A percentile compares a stretch with the other conserved stretches of the same genome.
phyloP scores from a whole-genome alignment of 2,888 invertebrate species.

The Taphrorychus bicolor region DNA sequence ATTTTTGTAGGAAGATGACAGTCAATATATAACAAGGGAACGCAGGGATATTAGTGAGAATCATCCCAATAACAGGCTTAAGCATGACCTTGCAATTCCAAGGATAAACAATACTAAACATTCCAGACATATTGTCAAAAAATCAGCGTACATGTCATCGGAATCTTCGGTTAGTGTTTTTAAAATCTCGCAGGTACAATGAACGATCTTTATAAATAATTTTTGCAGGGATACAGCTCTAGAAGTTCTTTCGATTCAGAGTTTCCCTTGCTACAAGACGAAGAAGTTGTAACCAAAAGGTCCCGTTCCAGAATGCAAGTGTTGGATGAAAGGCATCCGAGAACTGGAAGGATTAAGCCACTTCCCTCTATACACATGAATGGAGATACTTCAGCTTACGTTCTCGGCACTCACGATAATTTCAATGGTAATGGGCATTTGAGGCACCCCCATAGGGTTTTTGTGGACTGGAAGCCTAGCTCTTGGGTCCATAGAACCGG shows the following conservation, averaged over 20 bases:
- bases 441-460: constrained; percentile 68
- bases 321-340: constrained; percentile 40
- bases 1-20: no score
- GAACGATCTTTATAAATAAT: not conserved
- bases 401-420: constrained; percentile 64
- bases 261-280: constrained; percentile 42
- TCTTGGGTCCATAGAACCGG: constrained; percentile 69
- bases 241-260: constrained; percentile 7
- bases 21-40: no score
- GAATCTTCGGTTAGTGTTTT: not conserved
- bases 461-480: constrained; percentile 72
- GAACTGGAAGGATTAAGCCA: constrained; percentile 54
- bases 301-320: constrained; percentile 28
- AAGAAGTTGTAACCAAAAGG: constrained; percentile 28
- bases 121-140: not conserved
- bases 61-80: not conserved
- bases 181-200: not conserved
- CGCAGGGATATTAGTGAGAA: not conserved
- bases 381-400: constrained; percentile 69
- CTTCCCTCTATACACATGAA: constrained; percentile 69
- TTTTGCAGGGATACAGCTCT: not conserved
- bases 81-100: not conserved
- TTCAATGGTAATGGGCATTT: constrained; percentile 73
- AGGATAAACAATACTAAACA: not conserved
- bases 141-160: not conserved